phyloP scores from a whole-genome alignment of 2,888 invertebrate species.

The Archips xylosteana region DNA sequence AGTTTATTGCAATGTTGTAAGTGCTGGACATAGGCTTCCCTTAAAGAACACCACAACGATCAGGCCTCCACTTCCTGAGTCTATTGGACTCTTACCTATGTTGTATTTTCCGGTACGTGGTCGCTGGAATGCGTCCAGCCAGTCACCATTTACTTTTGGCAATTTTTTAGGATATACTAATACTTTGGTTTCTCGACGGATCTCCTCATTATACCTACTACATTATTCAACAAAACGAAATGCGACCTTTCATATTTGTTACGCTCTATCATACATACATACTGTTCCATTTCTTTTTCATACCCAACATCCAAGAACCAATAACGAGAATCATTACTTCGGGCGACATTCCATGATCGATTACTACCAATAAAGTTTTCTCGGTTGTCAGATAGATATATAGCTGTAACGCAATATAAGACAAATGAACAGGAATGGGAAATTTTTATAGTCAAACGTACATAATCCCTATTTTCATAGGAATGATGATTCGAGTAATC shows the following conservation, averaged over 20 bases:
- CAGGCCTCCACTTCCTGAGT: no score
- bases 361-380: slow-evolving; percentile 5
- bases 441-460: neutral
- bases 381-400: neutral
- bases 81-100: no score
- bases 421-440: neutral
- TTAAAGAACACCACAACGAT: no score
- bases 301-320: neutral
- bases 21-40: no score
- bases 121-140: no score
- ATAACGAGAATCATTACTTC: slow-evolving; percentile 1
- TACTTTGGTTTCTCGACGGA: no score
- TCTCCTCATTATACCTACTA: no score
- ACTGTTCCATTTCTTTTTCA: neutral
- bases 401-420: neutral
- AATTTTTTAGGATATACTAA: no score
- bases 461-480: neutral
- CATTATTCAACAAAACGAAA: neutral
- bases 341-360: slow-evolving; percentile 8
- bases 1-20: no score
- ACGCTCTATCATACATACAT: neutral
- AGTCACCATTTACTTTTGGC: no score
- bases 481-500: neutral
- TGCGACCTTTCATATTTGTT: neutral
- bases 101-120: no score